Percentiles rank a stretch among this genome's conserved stretches.
Evolutionary conservation across 92 coral and sea anemone genomes (phyloP).

Genomic region (Porites evermanni): DNA sequence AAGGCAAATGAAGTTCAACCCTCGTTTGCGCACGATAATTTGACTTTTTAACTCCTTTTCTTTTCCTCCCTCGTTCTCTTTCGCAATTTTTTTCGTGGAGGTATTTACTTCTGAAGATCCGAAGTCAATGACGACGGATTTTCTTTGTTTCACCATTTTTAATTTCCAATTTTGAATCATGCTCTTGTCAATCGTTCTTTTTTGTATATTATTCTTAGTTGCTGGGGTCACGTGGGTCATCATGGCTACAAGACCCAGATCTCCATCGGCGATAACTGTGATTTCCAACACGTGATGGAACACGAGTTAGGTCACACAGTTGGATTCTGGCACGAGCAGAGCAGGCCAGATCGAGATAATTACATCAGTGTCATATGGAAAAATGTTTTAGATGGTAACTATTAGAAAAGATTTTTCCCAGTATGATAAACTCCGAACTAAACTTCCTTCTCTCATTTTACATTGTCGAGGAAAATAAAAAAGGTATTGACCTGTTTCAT

Average conservation of each 20-base stretch:
- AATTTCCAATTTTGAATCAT: neutral
- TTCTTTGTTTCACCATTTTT: neutral
- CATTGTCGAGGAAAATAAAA: too few relatives aligned
- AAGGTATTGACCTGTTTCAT: too few relatives aligned
- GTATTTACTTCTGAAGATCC: too few relatives aligned
- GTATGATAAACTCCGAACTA: too few relatives aligned
- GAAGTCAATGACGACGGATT: neutral
- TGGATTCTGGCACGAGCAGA: constrained; percentile 90
- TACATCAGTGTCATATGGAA: constrained; percentile 64
- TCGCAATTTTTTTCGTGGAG: too few relatives aligned
- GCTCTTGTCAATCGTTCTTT: neutral
- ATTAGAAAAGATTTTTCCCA: neutral
- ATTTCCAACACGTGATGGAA: constrained; percentile 82
- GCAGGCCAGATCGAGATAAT: constrained; percentile 75
- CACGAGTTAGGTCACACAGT: constrained; percentile 87
- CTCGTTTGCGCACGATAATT: too few relatives aligned
- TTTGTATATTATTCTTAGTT: constrained; percentile 22
- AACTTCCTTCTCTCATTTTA: too few relatives aligned
- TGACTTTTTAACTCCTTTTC: too few relatives aligned
- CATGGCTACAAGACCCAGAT: constrained; percentile 75
- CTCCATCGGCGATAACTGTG: constrained; percentile 86
- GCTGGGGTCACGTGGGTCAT: constrained; percentile 90
- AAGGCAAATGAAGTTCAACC: too few relatives aligned
- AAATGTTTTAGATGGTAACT: constrained; percentile 67
- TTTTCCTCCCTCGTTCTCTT: too few relatives aligned